Base-by-base conservation (phyloP, 64 coral and sea anemone genomes). In the Actinia tenebrosa region DNA sequence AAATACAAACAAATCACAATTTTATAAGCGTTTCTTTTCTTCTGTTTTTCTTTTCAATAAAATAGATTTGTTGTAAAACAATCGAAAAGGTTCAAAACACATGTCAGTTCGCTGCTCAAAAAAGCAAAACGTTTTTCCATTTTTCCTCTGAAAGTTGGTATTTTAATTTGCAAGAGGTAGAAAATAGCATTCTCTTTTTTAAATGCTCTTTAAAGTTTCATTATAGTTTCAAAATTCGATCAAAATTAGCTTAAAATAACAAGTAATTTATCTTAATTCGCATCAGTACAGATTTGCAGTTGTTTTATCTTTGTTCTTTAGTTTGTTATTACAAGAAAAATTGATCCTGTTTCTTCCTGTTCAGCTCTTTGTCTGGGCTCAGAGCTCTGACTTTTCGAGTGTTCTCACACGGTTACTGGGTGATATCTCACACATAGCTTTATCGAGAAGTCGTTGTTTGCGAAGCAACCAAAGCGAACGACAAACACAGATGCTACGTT, bases 401-500 rank as follows among this genome's bases (percentile, higher is more conserved):
- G 63, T 15, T 75, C 64, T 75, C 22, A 0, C 69, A 75, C 27
- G 69, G 69, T 75, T 75, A 75, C 69, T 43, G 69, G 25, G 69
- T 3, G 25, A 75, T 75, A 42, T 75, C 69, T 27, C 69, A 75
- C 69, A 25, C 69, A 75, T 81, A 50, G 43, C 79, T 81, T 37
- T 45, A 81, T 81, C 44, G 22, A 53, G 44, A 19, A 52, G 14
- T 50, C 16, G 79, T 45, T 81, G 79, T 81, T 81, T 81, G 79
- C 79, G 79, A 53, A 81, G 79, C 79, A 81, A 81, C 79, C 45
- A 37, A 20, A 16, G 19, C 17, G 17, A 7, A 53, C 9, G 45
- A n/a, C 79, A 81, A 81, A 81, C 79, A 81, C 79, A 81, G 79
- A 81, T 81, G 79, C 27, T 52, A 50, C 19, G 79, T 50, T 81